Evolutionary conservation across 2,888 invertebrate genomes (phyloP), one percentile per base, ranked within the genome.

Genomic region (Aplocera efformata): DNA sequence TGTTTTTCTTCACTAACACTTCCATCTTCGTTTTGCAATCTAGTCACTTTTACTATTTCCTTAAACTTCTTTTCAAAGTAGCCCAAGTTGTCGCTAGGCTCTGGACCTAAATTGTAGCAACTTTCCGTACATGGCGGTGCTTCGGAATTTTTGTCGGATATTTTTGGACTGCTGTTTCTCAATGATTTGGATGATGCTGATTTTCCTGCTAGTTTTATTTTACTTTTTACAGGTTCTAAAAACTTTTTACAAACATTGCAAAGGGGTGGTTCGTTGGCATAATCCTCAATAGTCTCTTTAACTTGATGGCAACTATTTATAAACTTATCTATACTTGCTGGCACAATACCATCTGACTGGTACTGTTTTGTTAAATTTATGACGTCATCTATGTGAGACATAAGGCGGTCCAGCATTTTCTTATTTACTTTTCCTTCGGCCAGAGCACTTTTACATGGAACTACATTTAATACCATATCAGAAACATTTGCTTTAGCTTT

Each of bases 1-100:
- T 65, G 58, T 46, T 63, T 72, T 44, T 73, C 61, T 49, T 71
- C 67, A 7, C 47, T 50, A 6, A 74, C 41, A 10, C 61, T 67
- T 1, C 75, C 75, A 40, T 73, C 65, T 9, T 54, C 48, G 11
- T 72, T 67, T 10, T 56, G 44, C 7, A 53, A 23, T 37, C 65
- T 62, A 6, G 51, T 63, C 1, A 75, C 52, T 48, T 60, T 73
- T 0, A 69, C 56, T n/a, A 65, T 58, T 53, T 72, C 63, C 45
- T 72, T 64, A n/a, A 53, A 62, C 32, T 60, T 67, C 20, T 56
- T 65, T 32, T 66, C 64, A 32, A 58, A 62, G 25, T 53, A 54
- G 3, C 61, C 63, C 1, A 56, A 26, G 9, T 60, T 50, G 22
- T 45, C 28, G 6, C 29, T 27, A 6, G 27, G 25, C 23, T 41